phyloP scores from a whole-genome alignment of 2,888 invertebrate genomes.

The Scaptomyza caliginosa region DNA sequence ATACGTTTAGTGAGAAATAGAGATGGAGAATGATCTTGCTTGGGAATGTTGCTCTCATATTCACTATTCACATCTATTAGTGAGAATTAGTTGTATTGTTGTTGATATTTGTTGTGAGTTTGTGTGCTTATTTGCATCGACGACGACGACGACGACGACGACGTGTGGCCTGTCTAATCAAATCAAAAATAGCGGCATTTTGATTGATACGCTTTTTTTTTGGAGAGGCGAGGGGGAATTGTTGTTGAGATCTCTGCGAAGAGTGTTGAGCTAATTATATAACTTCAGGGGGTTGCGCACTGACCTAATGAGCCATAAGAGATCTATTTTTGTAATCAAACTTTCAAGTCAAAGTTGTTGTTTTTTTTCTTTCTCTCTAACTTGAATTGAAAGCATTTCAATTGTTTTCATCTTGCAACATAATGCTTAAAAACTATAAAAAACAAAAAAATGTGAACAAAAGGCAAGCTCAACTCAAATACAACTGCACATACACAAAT shows the following conservation, averaged over 20 bases:
- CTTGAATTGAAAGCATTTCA: conserved; percentile 27
- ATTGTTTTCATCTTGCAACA: conserved; percentile 7
- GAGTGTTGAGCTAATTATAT: conserved; percentile 59
- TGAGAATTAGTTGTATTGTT: conserved; percentile 65
- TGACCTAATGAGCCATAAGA: conserved; percentile 68
- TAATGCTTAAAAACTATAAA: conserved; percentile 22
- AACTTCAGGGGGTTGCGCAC: conserved; percentile 50
- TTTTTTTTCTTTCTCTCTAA: conserved; percentile 38
- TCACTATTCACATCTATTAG: conserved; percentile 59
- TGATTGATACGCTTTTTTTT: conserved; percentile 56
- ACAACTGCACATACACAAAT: conserved; percentile 31
- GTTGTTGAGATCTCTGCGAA: not conserved
- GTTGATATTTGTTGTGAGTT: conserved; percentile 28
- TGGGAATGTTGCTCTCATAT: conserved; percentile 19
- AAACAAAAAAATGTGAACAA: conserved; percentile 9
- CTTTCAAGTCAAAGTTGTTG: conserved; percentile 37
- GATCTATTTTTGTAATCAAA: conserved; percentile 50
- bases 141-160: conserved; percentile 58
- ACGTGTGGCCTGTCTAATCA: conserved; percentile 74
- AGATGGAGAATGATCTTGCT: conserved; percentile 5
- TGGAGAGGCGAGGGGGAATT: too few relatives aligned
- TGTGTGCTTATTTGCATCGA: conserved; percentile 54
- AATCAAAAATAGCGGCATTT: conserved; percentile 73
- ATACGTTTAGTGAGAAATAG: conserved; percentile 52
- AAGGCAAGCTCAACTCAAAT: conserved; percentile 26